Conservation (phyloP, 2,797 vertebrate genomes). For the Hybognathus amarus region DNA sequence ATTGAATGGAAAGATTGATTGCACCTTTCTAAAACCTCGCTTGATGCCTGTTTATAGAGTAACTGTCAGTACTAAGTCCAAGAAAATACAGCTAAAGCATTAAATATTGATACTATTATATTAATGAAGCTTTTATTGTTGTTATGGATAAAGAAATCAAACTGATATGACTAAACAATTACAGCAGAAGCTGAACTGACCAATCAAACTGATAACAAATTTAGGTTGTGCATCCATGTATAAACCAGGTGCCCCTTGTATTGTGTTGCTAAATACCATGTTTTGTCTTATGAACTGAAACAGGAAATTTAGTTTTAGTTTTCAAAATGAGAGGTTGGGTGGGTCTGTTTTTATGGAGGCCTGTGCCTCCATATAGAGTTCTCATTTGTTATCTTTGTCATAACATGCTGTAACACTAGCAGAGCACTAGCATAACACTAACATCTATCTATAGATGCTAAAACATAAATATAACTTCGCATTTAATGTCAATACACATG, state of each 20-base stretch:
- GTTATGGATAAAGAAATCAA: background rate
- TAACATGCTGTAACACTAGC: background rate
- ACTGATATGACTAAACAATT: background rate
- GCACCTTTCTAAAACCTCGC: conserved; percentile 16
- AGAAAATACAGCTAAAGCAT: background rate
- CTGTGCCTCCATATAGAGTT: background rate
- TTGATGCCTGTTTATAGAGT: background rate
- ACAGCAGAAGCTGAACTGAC: background rate
- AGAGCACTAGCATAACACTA: background rate
- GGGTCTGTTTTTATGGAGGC: background rate
- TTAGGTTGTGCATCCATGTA: conserved; percentile 15
- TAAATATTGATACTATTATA: background rate
- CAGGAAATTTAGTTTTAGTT: conserved; percentile 46
- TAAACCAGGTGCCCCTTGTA: conserved; percentile 28
- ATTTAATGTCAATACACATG: too few relatives aligned
- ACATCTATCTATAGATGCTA: too few relatives aligned
- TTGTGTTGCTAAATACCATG: conserved; percentile 34
- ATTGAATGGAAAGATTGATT: background rate
- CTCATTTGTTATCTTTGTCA: background rate
- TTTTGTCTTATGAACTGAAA: conserved; percentile 20
- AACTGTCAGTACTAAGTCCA: background rate
- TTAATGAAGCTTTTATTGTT: background rate
- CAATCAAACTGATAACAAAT: background rate
- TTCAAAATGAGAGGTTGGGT: conserved; percentile 29
- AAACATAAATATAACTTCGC: too few relatives aligned